Evolutionary conservation across 1,140 invertebrate genomes (phyloP), one percentile per base, ranked within the genome.

Genomic region (Anastatus disparis): DNA sequence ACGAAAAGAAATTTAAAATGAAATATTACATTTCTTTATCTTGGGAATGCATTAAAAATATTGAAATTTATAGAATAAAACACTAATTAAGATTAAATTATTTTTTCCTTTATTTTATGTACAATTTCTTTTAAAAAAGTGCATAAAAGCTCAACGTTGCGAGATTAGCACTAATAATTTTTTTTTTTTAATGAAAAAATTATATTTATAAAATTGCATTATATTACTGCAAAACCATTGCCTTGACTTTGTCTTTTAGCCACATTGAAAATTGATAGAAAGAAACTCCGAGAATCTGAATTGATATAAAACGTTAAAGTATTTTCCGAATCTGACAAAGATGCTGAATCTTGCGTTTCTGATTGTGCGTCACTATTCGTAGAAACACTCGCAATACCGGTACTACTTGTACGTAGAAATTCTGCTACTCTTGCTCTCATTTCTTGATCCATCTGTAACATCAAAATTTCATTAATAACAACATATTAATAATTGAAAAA

Each of bases 371-470:
- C 80, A 31, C 79, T 81, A 17, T 82, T 81, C 0, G 80, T 82
- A 15, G 79, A 81, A 12, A 82, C 76, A 64, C 81, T 85, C 2
- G 78, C 79, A 35, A 87, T 80, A 9, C 86, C 87, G 0, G 84
- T 84, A 15, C 87, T 88, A 64, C 83, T 88, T 6, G 78, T 84
- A 17, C 85, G 80, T 0, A 89, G 85, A 71, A 88, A 89, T 77
- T 88, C 87, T 0, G 86, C 87, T 8, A 89, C 86, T 68, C 88
- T 80, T 1, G 86, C 87, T 72, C 87, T 79, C 78, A 85, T 86
- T 69, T 83, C 86, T 55, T 85, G 85, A 76, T 88, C 87, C 87
- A 89, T 89, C 80, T 88, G 71, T 64, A n/a, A n/a, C n/a, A n/a
- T n/a, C n/a, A n/a, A n/a, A n/a, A n/a, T n/a, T n/a, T n/a, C n/a